Evolutionary conservation across 2,888 invertebrate species (phyloP), one percentile per base, ranked within the genome.

Genomic region (Heliconius aoede): DNA sequence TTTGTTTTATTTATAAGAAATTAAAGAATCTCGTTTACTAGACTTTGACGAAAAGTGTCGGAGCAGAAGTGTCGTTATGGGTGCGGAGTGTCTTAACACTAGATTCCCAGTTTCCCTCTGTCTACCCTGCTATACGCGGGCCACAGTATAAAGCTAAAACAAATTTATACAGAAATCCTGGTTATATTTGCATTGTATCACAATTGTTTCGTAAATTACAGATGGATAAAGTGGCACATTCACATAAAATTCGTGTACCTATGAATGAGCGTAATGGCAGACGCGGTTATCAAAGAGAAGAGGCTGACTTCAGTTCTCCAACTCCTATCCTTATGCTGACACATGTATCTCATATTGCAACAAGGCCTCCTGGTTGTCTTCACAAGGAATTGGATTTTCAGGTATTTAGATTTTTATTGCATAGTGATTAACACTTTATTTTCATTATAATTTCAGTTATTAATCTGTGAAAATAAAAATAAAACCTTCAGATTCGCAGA

Each of bases 221-320:
- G 94, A 90, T 94, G 90, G 91, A 94, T 79, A 92, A 93, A 82
- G 85, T 89, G n/a, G 90, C 92, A 60, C 91, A 92, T 80, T 93
- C 94, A 8, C 94, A 92, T 82, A 94, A 94, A 82, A 91, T 88
- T 80, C 87, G 91, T 40, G 91, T 94, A 26, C 88, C 91, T 7
- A 87, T 90, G 87, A 89, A 87, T 77, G 94, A 94, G 80, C 86
- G 90, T 51, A 90, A 84, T 76, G 89, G 91, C 5, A 83, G 92
- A 64, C 84, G 90, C 75, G 91, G 91, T 8, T 79, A 89, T 15
- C 89, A 88, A 81, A 85, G 86, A 55, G 89, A 90, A 73, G 84
- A 86, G 76, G 89, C 58, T 28, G 82, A 84, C 15, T 68, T 79
- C 32, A 91, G 89, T 80, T 88, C 90, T 32, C 88, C 90, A 3